Base-by-base conservation (phyloP, 30 jellyfish, hydroid and myxozoan genomes). In the Cassiopea xamachana region DNA sequence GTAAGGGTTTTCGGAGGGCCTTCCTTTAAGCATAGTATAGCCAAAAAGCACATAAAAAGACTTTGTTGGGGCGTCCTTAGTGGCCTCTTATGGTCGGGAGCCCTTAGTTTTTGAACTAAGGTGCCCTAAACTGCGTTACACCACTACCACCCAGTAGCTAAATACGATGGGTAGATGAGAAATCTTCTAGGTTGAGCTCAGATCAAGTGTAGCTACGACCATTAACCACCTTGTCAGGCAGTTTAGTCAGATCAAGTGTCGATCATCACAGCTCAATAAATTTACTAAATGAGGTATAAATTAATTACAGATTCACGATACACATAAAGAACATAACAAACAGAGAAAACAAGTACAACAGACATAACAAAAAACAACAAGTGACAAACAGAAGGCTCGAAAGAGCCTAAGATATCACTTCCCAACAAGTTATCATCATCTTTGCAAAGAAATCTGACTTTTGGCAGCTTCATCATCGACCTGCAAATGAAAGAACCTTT, bases 151-250 rank as follows among this genome's bases (percentile, higher is more conserved):
- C 39, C 39, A 27, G 39, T 27, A 27, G 39, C 39, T 27, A 27
- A 27, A 27, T 27, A 27, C 39, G 39, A 27, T 27, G 39, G 39
- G 39, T 27, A 27, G 39, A 27, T 27, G 39, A 27, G 39, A 27
- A 27, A 27, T 27, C 39, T 27, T 27, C 64, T 10, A 55, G 2
- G 74, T 27, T 84, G 95, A 79, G 95, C 95, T 88, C 95, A 88
- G 95, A 88, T 88, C 95, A 88, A 88, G 95, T 88, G 95, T 88
- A 88, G 95, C 45, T 79, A 62, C 82, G 88, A 73, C 81, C 95
- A 88, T 79, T 46, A 88, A 73, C 95, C 73, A 84, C 46, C 70
- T 2, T 74, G 7, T 4, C n/a, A 72, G 73, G 62, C 50, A 46
- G 79, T 71, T 82, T 87, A 59, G 78, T 84, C 92, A 79, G 87